These are phyloP conservation scores for Temnothorax longispinosus DNA, from an alignment of 1,140 invertebrate genomes.

Conservation along the genomic window DNA sequence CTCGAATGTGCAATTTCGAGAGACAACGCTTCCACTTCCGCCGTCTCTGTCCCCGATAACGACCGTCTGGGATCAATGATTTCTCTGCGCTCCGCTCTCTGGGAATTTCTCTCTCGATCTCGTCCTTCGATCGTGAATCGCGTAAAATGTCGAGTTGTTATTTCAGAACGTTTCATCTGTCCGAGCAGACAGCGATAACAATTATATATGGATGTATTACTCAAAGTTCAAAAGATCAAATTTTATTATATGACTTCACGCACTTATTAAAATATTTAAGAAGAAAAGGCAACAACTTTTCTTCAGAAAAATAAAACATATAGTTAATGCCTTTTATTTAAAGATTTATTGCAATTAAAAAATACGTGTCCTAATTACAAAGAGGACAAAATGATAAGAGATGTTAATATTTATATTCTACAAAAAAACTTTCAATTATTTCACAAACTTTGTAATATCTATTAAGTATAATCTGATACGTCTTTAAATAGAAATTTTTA, in stretches of 20 bases:
- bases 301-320: not conserved
- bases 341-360: not conserved
- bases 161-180: not conserved
- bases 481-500: not conserved
- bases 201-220: not conserved
- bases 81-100: not conserved
- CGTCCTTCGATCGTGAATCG: not conserved
- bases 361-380: not conserved
- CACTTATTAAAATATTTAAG: not conserved
- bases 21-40: constrained; percentile 49
- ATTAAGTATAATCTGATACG: not conserved
- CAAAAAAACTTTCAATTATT: not conserved
- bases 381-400: not conserved
- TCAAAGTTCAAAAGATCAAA: not conserved
- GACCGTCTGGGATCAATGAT: constrained; percentile 38
- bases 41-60: constrained; percentile 62
- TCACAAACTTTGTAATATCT: not conserved
- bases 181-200: not conserved
- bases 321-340: not conserved
- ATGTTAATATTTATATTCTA: not conserved
- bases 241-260: not conserved
- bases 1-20: constrained; percentile 73
- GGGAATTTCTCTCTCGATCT: not conserved
- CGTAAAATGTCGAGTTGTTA: not conserved
- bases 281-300: not conserved